phyloP scores from a whole-genome alignment of 2,797 vertebrate genomes.

The Myotis vivesi region DNA sequence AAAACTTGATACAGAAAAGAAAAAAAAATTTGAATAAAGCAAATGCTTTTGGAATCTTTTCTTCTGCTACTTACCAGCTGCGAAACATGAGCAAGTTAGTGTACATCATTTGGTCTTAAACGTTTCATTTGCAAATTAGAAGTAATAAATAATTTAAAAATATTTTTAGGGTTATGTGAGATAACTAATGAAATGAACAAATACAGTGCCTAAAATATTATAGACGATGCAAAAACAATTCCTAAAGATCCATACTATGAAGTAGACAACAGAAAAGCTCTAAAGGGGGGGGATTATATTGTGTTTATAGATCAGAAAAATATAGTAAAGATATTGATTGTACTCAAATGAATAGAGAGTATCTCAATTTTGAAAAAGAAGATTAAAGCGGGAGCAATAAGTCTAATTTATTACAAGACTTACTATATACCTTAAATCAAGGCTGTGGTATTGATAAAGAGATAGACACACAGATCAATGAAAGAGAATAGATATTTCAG shows the following conservation, averaged over 20 bases:
- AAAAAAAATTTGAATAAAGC: not conserved
- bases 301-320: not conserved
- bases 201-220: not conserved
- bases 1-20: not conserved
- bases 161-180: not conserved
- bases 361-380: not conserved
- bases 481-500: not conserved
- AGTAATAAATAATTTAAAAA: not conserved
- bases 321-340: not conserved
- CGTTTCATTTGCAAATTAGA: not conserved
- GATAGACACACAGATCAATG: not conserved
- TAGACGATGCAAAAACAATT: not conserved
- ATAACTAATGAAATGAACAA: not conserved
- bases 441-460: not conserved
- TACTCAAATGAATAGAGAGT: not conserved
- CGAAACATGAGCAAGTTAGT: not conserved
- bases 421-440: not conserved
- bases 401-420: not conserved
- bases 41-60: not conserved
- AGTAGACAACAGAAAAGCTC: not conserved
- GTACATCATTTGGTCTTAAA: not conserved
- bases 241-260: not conserved
- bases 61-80: not conserved
- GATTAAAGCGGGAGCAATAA: not conserved
- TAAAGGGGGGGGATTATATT: not conserved